Base-by-base conservation (phyloP, 1,140 invertebrate species). In the Holotrichia oblita region DNA sequence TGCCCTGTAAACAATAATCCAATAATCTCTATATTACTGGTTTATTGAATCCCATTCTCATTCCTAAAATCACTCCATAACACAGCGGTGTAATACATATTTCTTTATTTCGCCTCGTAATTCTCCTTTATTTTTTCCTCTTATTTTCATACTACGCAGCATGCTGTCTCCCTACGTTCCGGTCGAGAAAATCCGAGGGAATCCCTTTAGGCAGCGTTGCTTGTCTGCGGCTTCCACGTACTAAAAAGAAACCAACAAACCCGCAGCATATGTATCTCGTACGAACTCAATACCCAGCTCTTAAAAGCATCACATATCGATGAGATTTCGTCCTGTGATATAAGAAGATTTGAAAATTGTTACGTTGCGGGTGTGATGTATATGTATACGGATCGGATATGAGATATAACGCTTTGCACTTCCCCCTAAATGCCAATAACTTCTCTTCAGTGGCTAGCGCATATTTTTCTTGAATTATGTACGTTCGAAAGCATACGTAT, bases 321-420 rank as follows among this genome's bases (percentile, higher is more conserved):
- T n/a, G n/a, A 55, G 48, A 55, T 55, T 55, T 55, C 48, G 48
- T 34, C 48, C 48, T 10, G n/a, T 55, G 48, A 6, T n/a, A 55
- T 55, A 55, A 55, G 48, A 17, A 20, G 48, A 55, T 55, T 55
- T 55, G 14, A 55, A 34, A 55, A 55, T 55, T 55, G 48, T n/a
- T 55, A 55, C 48, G 48, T 17, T n/a, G 17, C 14, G 48, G 27
- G 6, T 17, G 0, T 17, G 14, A 34, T 34, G 27, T 55, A 55
- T 55, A 55, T n/a, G n/a, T 12, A 48, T 48, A 48, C 10, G 44
- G 44, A 48, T 48, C 44, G 44, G 10, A 48, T 48, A 48, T 48
- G n/a, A 10, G 44, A 48, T 48, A 48, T 48, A n/a, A 48, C 44
- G 10, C 6, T 12, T 14, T 9, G 10, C n/a, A 48, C 44, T 9